Percentiles rank a stretch among this genome's conserved stretches.
Conservation (phyloP, 2,797 vertebrate genomes). For the Centroberyx gerrardi region DNA sequence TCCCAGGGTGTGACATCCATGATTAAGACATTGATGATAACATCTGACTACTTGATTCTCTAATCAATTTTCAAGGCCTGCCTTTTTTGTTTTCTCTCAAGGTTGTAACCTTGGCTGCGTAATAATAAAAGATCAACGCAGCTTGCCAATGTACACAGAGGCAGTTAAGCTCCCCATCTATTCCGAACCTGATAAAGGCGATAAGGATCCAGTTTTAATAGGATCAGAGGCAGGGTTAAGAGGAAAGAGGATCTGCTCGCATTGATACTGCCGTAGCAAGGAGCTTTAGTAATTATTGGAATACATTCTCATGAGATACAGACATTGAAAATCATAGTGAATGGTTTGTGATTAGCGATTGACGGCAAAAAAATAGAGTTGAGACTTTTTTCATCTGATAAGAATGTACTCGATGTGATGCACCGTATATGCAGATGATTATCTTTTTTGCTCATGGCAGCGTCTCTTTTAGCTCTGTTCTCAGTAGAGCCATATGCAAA, state of each 20-base stretch:
- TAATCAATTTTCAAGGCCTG: constrained; percentile 54
- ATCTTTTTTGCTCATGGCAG: background rate
- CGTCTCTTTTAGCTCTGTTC: background rate
- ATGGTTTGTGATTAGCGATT: background rate
- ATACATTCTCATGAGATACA: constrained; percentile 30
- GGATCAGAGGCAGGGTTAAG: constrained; percentile 70
- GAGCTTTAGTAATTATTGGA: constrained; percentile 32
- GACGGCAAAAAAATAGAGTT: background rate
- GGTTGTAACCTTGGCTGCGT: constrained; percentile 65
- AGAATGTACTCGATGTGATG: background rate
- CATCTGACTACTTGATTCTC: constrained; percentile 68
- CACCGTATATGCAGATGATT: background rate
- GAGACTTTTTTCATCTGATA: background rate
- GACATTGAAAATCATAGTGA: constrained; percentile 13
- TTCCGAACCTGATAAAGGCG: constrained; percentile 62
- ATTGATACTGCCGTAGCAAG: constrained; percentile 42
- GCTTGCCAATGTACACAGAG: constrained; percentile 51
- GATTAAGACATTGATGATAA: constrained; percentile 70
- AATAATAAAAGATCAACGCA: constrained; percentile 56
- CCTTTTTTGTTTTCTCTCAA: constrained; percentile 56
- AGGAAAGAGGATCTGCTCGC: constrained; percentile 48
- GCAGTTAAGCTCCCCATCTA: constrained; percentile 59
- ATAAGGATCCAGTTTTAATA: constrained; percentile 75
- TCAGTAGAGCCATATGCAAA: background rate
- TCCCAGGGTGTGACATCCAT: constrained; percentile 42